These are phyloP conservation scores for Listronotus oregonensis DNA, from an alignment of 1,140 invertebrate species.

Conservation along the genomic window DNA sequence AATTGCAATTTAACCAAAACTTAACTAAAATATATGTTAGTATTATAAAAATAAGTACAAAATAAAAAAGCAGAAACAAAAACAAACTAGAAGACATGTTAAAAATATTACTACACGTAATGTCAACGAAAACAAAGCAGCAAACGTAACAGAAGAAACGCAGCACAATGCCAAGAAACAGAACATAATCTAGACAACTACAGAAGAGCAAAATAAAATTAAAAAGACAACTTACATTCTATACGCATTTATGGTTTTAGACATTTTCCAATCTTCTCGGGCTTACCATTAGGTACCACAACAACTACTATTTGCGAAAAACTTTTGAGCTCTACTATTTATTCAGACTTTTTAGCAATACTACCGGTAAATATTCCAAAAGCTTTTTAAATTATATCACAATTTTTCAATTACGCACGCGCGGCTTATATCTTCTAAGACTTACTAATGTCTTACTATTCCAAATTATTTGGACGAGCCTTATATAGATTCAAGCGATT, in stretches of 20 bases:
- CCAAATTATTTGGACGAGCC: too few species aligned
- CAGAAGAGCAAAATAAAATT: conserved; percentile 33
- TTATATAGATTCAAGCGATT: too few species aligned
- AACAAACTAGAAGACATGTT: too few species aligned
- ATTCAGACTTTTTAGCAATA: conserved; percentile 29
- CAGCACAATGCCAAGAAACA: conserved; percentile 5
- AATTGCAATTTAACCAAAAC: too few species aligned
- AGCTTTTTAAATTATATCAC: conserved; percentile 10
- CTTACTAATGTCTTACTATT: background rate
- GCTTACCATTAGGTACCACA: conserved; percentile 35
- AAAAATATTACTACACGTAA: too few species aligned
- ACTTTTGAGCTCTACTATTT: conserved; percentile 30
- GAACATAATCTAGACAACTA: conserved; percentile 18
- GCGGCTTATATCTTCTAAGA: too few species aligned
- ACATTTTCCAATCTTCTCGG: conserved; percentile 56
- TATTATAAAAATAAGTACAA: too few species aligned
- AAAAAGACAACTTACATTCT: conserved; percentile 64
- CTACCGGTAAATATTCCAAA: conserved; percentile 21
- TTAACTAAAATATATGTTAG: too few species aligned
- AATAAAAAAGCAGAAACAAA: too few species aligned
- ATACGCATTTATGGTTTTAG: conserved; percentile 69
- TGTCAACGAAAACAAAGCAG: too few species aligned
- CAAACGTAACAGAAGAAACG: too few species aligned
- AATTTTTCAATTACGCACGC: conserved; percentile 1
- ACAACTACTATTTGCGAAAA: conserved; percentile 14